Base-by-base conservation (phyloP, 2,888 invertebrate species). In the Anticlea derivata region DNA sequence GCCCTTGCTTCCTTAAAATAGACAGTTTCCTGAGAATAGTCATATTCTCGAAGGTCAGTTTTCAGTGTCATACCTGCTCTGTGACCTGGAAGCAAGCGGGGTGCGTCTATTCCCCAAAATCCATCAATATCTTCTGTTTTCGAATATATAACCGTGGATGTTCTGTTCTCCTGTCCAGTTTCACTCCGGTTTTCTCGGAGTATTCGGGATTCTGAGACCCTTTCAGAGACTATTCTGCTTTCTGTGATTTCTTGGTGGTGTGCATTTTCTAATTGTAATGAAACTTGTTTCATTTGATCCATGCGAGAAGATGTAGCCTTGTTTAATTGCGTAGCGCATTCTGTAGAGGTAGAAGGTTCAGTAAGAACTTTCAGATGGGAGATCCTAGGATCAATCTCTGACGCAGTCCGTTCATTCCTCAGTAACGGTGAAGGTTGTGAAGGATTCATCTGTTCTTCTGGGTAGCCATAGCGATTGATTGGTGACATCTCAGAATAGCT, bases 71-170 rank as follows among this genome's bases (percentile, higher is more conserved):
- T 10, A 13, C 24, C 38, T 7, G 7, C 8, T 38, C 8, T 33
- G 23, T 38, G 38, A 11, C 17, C 38, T n/a, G 13, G 13, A 8
- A 38, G 13, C 11, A 46, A 33, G 7, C 23, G 24, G 5, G 44
- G 27, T 23, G 35, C 12, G 23, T 45, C 35, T 29, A 12, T 22
- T 20, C 34, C 6, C 44, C 44, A 40, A 10, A 2, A 30, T 7
- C 8, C 11, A 11, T 4, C 20, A 7, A 22, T 11, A 4, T 7
- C 1, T 6, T 7, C 30, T 30, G 5, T 34, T 17, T 7, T 34
- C n/a, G 10, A 10, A 34, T 22, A 5, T 5, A 20, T 1, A 10
- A 22, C 34, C 0, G 30, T 1, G 7, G 12, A 30, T 11, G 10
- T 10, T 27, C 1, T 26, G 7, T 37, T 24, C 24, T 24, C 7